phyloP scores from a whole-genome alignment of 2,888 invertebrate species.

The Ashinkailepas kermadecensis region DNA sequence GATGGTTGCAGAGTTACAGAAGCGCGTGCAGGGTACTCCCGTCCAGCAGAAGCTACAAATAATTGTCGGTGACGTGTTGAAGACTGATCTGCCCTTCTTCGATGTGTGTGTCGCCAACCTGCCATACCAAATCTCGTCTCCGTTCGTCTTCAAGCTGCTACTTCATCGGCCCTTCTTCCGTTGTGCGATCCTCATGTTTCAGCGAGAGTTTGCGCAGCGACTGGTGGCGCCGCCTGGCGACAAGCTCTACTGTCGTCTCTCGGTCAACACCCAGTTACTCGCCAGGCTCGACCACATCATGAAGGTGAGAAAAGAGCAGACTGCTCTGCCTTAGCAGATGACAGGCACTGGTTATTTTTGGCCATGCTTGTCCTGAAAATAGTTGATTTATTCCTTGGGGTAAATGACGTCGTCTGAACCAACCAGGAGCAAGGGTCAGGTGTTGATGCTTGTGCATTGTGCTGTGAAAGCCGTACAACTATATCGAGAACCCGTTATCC shows the following conservation, averaged over 20 bases:
- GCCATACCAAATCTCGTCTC: constrained; percentile 89
- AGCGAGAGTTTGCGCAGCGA: constrained; percentile 95
- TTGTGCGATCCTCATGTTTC: constrained; percentile 98
- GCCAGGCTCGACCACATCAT: constrained; percentile 91
- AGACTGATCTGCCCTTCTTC: constrained; percentile 90
- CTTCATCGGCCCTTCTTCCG: constrained; percentile 60
- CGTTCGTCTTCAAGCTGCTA: constrained; percentile 87
- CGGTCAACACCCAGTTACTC: constrained; percentile 90
- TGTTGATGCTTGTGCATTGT: too few relatives aligned
- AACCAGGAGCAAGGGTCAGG: too few relatives aligned
- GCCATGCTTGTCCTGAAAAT: too few relatives aligned
- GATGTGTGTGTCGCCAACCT: constrained; percentile 97
- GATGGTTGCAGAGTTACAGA: constrained; percentile 93
- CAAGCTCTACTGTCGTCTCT: constrained; percentile 90
- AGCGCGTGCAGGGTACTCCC: constrained; percentile 84
- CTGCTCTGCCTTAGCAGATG: too few relatives aligned
- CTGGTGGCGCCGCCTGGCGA: constrained; percentile 95
- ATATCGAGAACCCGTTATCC: too few relatives aligned
- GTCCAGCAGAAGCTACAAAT: constrained; percentile 85
- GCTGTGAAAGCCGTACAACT: too few relatives aligned
- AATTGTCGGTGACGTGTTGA: constrained; percentile 86
- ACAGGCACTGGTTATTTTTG: too few relatives aligned
- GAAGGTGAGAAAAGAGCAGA: constrained; percentile 56
- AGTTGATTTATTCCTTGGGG: too few relatives aligned
- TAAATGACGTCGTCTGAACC: too few relatives aligned